Conservation (phyloP, 2,113 vertebrate species). For the Microcebus murinus region DNA sequence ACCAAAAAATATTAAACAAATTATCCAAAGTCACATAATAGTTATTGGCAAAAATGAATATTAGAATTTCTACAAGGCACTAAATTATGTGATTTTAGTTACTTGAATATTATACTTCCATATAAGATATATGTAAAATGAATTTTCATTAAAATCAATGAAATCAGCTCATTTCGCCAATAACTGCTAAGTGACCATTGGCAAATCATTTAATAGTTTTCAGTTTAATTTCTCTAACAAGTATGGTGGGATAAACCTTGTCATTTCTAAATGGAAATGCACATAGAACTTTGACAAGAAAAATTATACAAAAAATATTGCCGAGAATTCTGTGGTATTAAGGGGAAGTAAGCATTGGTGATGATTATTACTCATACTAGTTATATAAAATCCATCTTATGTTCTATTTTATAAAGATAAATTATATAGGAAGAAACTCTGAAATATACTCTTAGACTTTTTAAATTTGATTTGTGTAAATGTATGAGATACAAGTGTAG, state of each 20-base stretch:
- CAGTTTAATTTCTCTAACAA: background rate
- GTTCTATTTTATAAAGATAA: background rate
- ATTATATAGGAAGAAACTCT: background rate
- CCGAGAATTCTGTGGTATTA: background rate
- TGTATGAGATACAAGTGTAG: too few relatives aligned
- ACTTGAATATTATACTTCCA: background rate
- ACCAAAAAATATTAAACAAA: background rate
- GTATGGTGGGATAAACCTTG: background rate
- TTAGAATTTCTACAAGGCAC: background rate
- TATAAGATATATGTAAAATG: background rate
- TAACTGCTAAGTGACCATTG: background rate
- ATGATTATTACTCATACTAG: background rate
- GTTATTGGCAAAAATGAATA: slow-evolving; percentile 4
- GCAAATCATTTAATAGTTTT: background rate
- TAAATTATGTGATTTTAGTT: background rate
- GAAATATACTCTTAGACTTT: background rate
- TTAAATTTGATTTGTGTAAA: background rate
- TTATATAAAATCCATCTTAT: background rate
- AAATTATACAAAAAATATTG: background rate
- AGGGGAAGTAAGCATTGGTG: background rate
- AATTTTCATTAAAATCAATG: background rate
- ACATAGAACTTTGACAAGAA: background rate
- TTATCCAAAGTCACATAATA: background rate
- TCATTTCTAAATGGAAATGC: background rate
- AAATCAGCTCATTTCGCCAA: background rate